Conservation (phyloP, 2,888 invertebrate genomes). For the Flabesymbios commensalis region DNA sequence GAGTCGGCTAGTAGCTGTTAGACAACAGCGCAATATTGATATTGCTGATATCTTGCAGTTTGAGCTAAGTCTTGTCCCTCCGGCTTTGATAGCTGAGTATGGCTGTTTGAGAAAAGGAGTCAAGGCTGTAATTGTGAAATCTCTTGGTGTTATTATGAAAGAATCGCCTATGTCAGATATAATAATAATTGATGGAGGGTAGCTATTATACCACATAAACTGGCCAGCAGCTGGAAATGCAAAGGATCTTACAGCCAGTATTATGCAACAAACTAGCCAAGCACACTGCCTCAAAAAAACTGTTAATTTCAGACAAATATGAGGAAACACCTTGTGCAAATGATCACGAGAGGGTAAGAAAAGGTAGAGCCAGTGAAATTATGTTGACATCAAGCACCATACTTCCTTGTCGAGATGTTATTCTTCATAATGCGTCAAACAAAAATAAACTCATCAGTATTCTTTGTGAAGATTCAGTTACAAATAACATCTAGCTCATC, state of each 20-base stretch:
- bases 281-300: neutral
- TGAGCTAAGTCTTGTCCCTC: neutral
- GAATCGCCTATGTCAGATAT: neutral
- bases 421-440: neutral
- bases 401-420: conserved; percentile 1
- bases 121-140: neutral
- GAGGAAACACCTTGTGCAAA: conserved; percentile 1
- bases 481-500: conserved; percentile 2
- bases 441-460: neutral
- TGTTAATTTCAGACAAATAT: neutral
- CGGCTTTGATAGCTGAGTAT: neutral
- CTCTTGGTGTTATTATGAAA: neutral
- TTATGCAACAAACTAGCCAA: neutral
- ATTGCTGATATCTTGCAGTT: neutral
- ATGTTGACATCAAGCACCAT: neutral
- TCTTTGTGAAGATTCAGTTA: neutral
- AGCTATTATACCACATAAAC: neutral
- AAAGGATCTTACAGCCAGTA: neutral
- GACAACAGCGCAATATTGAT: neutral
- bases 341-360: neutral
- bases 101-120: neutral
- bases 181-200: neutral
- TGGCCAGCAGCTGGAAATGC: neutral
- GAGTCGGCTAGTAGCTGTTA: neutral
- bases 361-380: neutral